phyloP scores from a whole-genome alignment of 2,888 invertebrate species.

The Nomada ruficornis region DNA sequence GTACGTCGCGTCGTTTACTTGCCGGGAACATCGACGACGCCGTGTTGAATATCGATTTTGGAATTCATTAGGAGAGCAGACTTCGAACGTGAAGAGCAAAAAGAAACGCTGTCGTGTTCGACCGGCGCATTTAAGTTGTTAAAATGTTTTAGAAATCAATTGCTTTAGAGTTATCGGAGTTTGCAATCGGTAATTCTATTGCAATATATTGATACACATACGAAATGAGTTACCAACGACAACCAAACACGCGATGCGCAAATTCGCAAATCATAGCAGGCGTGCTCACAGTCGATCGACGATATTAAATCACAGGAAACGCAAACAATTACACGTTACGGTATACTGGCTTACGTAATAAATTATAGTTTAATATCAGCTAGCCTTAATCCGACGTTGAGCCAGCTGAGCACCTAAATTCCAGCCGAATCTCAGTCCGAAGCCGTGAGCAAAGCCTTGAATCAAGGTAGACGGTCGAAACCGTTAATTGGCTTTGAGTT shows the following conservation, averaged over 20 bases:
- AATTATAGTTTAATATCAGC: constrained; percentile 61
- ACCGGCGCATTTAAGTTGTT: background rate
- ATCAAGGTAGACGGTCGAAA: constrained; percentile 26
- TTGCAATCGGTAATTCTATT: background rate
- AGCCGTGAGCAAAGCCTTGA: constrained; percentile 36
- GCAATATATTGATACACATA: too few relatives aligned
- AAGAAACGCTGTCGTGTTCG: background rate
- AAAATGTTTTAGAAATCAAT: constrained; percentile 1
- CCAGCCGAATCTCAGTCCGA: constrained; percentile 25
- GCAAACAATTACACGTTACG: constrained; percentile 23
- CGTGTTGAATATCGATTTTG: constrained; percentile 25
- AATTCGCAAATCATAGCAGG: constrained; percentile 18
- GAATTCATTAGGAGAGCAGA: background rate
- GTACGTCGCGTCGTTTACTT: constrained; percentile 30
- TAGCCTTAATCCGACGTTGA: constrained; percentile 62
- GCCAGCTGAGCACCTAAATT: constrained; percentile 51
- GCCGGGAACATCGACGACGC: constrained; percentile 2
- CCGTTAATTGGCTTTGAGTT: constrained; percentile 54
- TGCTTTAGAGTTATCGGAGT: background rate
- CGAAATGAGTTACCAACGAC: background rate
- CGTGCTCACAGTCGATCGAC: constrained; percentile 29
- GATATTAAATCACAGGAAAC: constrained; percentile 44
- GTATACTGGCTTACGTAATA: constrained; percentile 48
- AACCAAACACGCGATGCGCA: background rate
- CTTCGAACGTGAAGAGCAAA: too few relatives aligned